Base-by-base conservation (phyloP, 2,113 vertebrate species). In the Aspidoscelis tigris region DNA sequence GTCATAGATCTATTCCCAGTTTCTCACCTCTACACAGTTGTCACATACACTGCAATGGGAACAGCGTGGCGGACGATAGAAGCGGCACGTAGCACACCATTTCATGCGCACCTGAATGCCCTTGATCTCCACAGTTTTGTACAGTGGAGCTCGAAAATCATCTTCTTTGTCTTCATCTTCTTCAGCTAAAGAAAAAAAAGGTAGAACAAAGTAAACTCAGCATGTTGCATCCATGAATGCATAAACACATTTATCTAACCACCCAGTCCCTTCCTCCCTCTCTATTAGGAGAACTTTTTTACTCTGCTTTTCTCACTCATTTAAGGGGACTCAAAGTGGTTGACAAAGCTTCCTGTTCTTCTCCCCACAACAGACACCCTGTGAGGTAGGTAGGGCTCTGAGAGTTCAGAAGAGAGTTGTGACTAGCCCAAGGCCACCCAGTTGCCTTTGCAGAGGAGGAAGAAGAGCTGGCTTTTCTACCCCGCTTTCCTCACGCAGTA, bases 81-180 rank as follows among this genome's bases (percentile, higher is more conserved):
- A 99, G 85, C 98, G 98, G 91, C 98, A 99, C 76, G 98, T 99
- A 2, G 98, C 98, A 3, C 98, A 99, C 98, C 98, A 99, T 78
- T 99, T 99, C 98, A 99, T 99, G 93, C 98, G 98, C 94, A 98
- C 98, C 94, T 99, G 99, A 87, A 99, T 99, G 79, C 97, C 97
- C 90, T 97, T 97, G 93, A 99, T 98, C 93, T 99, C 99, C 94
- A 99, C 99, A 0, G 98, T 99, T 94, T 99, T 99, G 92, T 99
- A 99, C 18, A 99, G 97, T 0, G 99, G 99, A 47, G 99, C 98
- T 1, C 98, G 97, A 95, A 99, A 99, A 93, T 99, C 99, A 3
- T 99, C 99, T 88, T 99, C 99, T 93, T 99, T 99, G 87, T 99
- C 99, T 93, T 99, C 98, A 70, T 99, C 98, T 88, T 99, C 98